Percentiles rank a stretch among this genome's conserved stretches.
Evolutionary conservation across 2,113 vertebrate species (phyloP).

Genomic region (Caranx melampygus): DNA sequence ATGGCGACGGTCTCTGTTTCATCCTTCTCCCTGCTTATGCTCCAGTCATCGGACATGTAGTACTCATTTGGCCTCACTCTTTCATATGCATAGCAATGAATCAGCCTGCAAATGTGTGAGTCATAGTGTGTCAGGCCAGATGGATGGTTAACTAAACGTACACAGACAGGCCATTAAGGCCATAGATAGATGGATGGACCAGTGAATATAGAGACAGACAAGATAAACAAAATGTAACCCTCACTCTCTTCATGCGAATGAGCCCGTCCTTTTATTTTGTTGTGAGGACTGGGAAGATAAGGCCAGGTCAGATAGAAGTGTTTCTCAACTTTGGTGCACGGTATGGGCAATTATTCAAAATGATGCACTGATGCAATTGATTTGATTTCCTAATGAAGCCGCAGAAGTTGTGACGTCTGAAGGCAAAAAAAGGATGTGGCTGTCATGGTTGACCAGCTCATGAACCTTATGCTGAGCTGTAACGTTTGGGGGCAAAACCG

Average conservation of each 20-base stretch:
- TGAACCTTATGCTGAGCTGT: constrained; percentile 47
- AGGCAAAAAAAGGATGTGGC: constrained; percentile 35
- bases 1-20: constrained; percentile 1
- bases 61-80: constrained; percentile 19
- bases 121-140: constrained; percentile 62
- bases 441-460: constrained; percentile 59
- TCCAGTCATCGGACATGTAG: constrained; percentile 1
- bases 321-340: neutral
- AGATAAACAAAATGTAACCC: constrained; percentile 50
- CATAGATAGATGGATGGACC: constrained; percentile 62
- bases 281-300: neutral
- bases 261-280: neutral
- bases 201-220: constrained; percentile 57
- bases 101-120: constrained; percentile 58
- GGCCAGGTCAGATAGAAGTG: constrained; percentile 5
- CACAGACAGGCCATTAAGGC: constrained; percentile 76
- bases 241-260: constrained; percentile 14
- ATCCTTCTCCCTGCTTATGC: neutral
- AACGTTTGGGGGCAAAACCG: constrained; percentile 9
- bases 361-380: constrained; percentile 47
- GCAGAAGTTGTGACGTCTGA: constrained; percentile 47
- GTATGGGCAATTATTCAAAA: constrained; percentile 38
- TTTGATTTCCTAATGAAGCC: constrained; percentile 61
- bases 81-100: constrained; percentile 62
- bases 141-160: constrained; percentile 69